Base-by-base conservation (phyloP, 2,888 invertebrate genomes). In the Synergus itoensis region DNA sequence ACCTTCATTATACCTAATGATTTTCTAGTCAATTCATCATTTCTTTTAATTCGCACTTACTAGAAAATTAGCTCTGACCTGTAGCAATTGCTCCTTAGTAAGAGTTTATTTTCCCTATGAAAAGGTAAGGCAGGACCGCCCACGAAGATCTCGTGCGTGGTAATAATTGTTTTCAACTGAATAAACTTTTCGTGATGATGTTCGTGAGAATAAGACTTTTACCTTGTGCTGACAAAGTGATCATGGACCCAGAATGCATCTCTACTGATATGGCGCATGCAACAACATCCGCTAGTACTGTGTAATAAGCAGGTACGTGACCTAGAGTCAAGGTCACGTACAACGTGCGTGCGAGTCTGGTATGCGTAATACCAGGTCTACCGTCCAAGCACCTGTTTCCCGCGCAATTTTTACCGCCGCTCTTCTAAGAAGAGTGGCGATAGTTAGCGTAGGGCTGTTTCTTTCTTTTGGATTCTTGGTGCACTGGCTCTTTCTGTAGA, bases 351-450 rank as follows among this genome's bases (percentile, higher is more conserved):
- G 73, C 43, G 41, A n/a, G 41, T 82, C 81, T 81, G 80, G 79
- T 80, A 82, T 82, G 77, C 78, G 80, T 80, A 82, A 82, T 80
- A 79, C 80, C 79, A 79, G 78, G 80, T 78, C 78, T 82, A 77
- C 67, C 63, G 57, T 48, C 77, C 78, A 77, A 79, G 82, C 81
- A 82, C 80, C 82, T 82, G 82, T 82, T 80, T 82, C 78, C 21
- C 62, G 75, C 80, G 3, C 77, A 77, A 78, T 79, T 82, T 81
- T 81, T 80, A 73, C 67, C 77, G 45, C 28, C 78, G 63, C 73
- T 80, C 79, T 77, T 79, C 21, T 40, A 57, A 45, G 65, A 69
- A 45, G 45, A 14, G 36, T 53, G 36, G 45, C 53, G 48, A 53
- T 4, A 73, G 14, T n/a, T 53, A 28, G 28, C 3, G 28, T 45